Conservation (phyloP, 2,797 vertebrate species). For the Eulemur coronatus region DNA sequence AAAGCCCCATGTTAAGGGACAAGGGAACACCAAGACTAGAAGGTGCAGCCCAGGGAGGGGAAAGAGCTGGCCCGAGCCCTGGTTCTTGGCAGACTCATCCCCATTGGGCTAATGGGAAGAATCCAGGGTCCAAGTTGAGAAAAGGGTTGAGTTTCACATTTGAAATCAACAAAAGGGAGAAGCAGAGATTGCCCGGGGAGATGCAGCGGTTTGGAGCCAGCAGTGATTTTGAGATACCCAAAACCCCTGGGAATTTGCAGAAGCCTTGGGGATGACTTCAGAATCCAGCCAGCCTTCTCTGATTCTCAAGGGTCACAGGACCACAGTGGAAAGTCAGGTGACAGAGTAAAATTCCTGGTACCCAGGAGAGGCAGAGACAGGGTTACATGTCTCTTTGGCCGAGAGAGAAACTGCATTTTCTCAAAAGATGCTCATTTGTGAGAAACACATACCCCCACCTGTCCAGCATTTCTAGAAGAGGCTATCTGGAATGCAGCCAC, state of each 20-base stretch:
- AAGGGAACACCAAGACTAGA: background rate
- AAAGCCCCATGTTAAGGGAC: background rate
- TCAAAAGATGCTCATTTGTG: background rate
- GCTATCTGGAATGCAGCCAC: background rate
- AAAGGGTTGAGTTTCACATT: background rate
- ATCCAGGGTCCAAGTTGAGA: background rate
- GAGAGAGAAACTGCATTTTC: background rate
- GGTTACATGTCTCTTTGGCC: background rate
- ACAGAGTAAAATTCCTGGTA: background rate
- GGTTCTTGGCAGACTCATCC: background rate
- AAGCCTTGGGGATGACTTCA: background rate
- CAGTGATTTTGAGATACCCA: background rate
- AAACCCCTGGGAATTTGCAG: background rate
- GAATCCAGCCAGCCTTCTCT: background rate
- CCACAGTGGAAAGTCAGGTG: fast-evolving
- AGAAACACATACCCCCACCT: background rate
- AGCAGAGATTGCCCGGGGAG: background rate
- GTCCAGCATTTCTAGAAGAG: background rate
- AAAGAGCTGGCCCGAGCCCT: background rate
- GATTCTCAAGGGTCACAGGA: background rate
- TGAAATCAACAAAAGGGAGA: background rate
- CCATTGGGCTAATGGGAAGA: background rate
- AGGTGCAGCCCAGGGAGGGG: background rate
- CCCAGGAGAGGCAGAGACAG: background rate
- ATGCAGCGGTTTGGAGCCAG: background rate